Conservation (phyloP, 2,113 vertebrate genomes). For the Xenopus tropicalis region UCB_Xtro_10.0 CM004450.2:53319501-53320000, state of each 20-base stretch:
- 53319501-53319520: too few species aligned
- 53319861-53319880: too few species aligned
- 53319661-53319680: slow-evolving; percentile 64
- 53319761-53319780: slow-evolving; percentile 59
- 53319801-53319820: slow-evolving; percentile 45
- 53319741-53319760: slow-evolving; percentile 60
- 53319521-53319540: slow-evolving; percentile 42
- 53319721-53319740: slow-evolving; percentile 56
- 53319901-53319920: too few species aligned
- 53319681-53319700: slow-evolving; percentile 55
- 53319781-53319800: slow-evolving; percentile 57
- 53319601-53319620: slow-evolving; percentile 58
- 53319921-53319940: too few species aligned
- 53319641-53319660: slow-evolving; percentile 55
- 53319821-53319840: slow-evolving; percentile 48
- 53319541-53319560: slow-evolving; percentile 28
- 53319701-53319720: slow-evolving; percentile 56
- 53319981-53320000: too few species aligned
- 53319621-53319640: slow-evolving; percentile 62
- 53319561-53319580: slow-evolving; percentile 41
- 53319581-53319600: slow-evolving; percentile 48
- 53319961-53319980: too few species aligned
- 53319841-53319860: slow-evolving; percentile 53
- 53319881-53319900: too few species aligned
- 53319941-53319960: too few species aligned